Conservation (phyloP, 2,888 invertebrate genomes). For the Pyrochroa serraticornis region DNA sequence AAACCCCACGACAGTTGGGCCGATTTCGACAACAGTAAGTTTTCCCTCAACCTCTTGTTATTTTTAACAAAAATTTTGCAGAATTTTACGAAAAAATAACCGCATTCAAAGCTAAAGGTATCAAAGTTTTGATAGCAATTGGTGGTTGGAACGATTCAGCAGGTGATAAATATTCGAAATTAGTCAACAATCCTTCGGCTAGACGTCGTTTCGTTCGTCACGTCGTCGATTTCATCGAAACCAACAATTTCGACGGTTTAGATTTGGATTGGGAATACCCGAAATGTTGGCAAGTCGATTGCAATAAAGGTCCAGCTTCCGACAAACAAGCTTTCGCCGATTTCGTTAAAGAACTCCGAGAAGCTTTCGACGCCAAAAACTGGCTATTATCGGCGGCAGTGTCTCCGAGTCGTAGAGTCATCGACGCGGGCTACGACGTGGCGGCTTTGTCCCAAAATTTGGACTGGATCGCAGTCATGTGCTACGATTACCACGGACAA, state of each 20-base stretch:
- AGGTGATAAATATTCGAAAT: slow-evolving; percentile 84
- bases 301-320: slow-evolving; percentile 79
- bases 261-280: slow-evolving; percentile 96
- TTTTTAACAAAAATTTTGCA: slow-evolving; percentile 49
- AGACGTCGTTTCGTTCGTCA: slow-evolving; percentile 76
- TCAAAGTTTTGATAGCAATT: slow-evolving; percentile 84
- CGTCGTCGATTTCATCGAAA: slow-evolving; percentile 77
- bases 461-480: slow-evolving; percentile 91
- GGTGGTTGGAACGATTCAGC: slow-evolving; percentile 97
- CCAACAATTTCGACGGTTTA: slow-evolving; percentile 85
- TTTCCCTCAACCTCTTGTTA: slow-evolving; percentile 1
- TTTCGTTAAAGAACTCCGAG: slow-evolving; percentile 76
- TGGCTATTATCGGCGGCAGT: slow-evolving; percentile 82
- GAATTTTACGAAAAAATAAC: slow-evolving; percentile 88
- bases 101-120: slow-evolving; percentile 71
- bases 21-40: slow-evolving; percentile 84
- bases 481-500: slow-evolving; percentile 90
- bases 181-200: slow-evolving; percentile 76
- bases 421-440: slow-evolving; percentile 86
- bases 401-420: slow-evolving; percentile 82
- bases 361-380: slow-evolving; percentile 73
- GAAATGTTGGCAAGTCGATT: slow-evolving; percentile 89
- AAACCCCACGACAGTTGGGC: slow-evolving; percentile 89
- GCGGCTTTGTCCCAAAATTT: slow-evolving; percentile 75
- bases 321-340: slow-evolving; percentile 81